Base-by-base conservation (phyloP, 2,888 invertebrate species). In the Troides oblongomaculatus region DNA sequence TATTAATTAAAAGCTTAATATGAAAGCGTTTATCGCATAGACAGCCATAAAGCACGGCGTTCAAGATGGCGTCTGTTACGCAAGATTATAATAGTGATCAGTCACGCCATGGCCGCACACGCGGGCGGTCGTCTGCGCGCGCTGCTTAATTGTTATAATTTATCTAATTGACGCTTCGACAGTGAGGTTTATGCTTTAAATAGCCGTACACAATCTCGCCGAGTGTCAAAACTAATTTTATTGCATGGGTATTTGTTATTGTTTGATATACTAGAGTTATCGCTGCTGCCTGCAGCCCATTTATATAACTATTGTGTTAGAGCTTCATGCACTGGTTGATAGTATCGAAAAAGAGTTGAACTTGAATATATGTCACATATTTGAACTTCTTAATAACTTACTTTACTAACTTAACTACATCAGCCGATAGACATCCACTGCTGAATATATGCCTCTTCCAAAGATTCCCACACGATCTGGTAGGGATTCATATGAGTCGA, bases 61-160 rank as follows among this genome's bases (percentile, higher is more conserved):
- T 72, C 75, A 76, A 82, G 80, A 81, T 82, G 82, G 84, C 81
- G 82, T 77, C 79, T 76, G 80, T 79, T 82, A 78, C 78, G 78
- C 78, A 79, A 76, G 64, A 70, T 65, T 66, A 72, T 78, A 87
- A 88, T 87, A 76, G 80, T 65, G 68, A 72, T 74, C 86, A 88
- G 89, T 85, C 89, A 89, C 89, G 90, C 87, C 77, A 87, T 72
- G 88, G 82, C 89, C 90, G 85, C 90, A 87, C 90, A 84, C 79
- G 79, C 73, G 74, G 76, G 71, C 73, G 75, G 84, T 86, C 87
- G 85, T 81, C 84, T 80, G 74, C 74, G 78, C 76, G 76, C 72
- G 76, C 72, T 25, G 64, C 65, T 73, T 79, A 81, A 87, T 83
- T 79, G 81, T 82, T 82, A 79, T 80, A 81, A 85, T 87, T 81